Percentiles rank a stretch among this genome's conserved stretches.
phyloP scores from a whole-genome alignment of 2,797 vertebrate genomes.

The Simalia tracyae region DNA sequence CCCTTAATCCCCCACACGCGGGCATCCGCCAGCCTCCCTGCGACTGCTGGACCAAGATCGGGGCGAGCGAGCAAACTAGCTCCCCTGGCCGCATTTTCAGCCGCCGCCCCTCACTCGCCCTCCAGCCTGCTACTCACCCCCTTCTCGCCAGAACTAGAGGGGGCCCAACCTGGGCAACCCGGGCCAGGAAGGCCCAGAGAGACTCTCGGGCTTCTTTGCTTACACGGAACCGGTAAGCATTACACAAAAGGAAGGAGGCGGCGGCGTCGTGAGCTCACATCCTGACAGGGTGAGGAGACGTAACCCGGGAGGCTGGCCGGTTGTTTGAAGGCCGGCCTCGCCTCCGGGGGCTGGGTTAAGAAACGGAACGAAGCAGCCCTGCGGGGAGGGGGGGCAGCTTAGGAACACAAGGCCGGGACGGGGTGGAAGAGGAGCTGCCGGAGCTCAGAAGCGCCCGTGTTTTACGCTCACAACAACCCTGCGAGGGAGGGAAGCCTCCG shows the following conservation, averaged over 20 bases:
- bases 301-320: not conserved
- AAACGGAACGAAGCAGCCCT: accelerated
- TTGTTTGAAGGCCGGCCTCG: not conserved
- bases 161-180: not conserved
- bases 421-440: not conserved
- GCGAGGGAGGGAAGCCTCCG: not conserved
- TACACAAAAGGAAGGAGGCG: slow-evolving; percentile 31
- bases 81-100: not conserved
- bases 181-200: not conserved
- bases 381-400: not conserved
- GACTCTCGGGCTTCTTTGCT: not conserved
- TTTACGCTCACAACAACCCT: not conserved
- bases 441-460: not conserved
- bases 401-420: not conserved
- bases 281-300: slow-evolving; percentile 20
- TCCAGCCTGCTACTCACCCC: not conserved
- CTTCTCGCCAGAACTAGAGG: not conserved
- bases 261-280: slow-evolving; percentile 57
- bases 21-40: no score
- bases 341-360: accelerated
- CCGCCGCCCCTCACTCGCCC: not conserved
- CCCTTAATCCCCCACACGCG: not conserved
- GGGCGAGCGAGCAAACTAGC: not conserved
- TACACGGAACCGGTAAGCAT: slow-evolving; percentile 56
- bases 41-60: not conserved